Percentiles rank a stretch among this genome's conserved stretches.
phyloP scores from a whole-genome alignment of 2,888 invertebrate genomes.

The Chymomyza amoena region DNA sequence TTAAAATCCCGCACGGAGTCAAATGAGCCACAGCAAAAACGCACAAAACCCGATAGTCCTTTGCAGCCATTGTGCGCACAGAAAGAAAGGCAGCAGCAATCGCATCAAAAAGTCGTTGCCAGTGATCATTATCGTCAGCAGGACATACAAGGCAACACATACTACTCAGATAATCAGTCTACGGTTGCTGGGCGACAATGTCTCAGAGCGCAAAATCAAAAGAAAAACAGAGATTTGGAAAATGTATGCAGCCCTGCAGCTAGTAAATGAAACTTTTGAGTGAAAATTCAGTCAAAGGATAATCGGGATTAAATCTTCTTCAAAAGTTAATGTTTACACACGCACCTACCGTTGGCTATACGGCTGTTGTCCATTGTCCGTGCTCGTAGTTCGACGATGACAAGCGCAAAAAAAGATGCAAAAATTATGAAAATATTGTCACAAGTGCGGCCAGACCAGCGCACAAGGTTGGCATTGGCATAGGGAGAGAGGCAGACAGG shows the following conservation, averaged over 20 bases:
- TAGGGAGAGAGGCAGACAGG: conserved; percentile 23
- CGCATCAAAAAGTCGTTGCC: conserved; percentile 77
- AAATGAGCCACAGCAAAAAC: conserved; percentile 50
- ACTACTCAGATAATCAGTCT: conserved; percentile 23
- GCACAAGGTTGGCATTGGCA: conserved; percentile 3
- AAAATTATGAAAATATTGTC: conserved; percentile 77
- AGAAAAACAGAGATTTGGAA: conserved; percentile 47
- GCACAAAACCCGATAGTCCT: conserved; percentile 15
- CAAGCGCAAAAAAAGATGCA: conserved; percentile 53
- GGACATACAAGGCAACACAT: conserved; percentile 11
- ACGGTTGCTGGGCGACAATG: conserved; percentile 24
- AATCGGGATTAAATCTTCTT: conserved; percentile 78
- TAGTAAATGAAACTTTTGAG: conserved; percentile 51
- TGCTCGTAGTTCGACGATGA: conserved; percentile 21
- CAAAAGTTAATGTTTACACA: conserved; percentile 78
- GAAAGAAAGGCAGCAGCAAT: conserved; percentile 56
- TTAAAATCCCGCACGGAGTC: conserved; percentile 76
- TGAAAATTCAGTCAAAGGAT: conserved; percentile 77
- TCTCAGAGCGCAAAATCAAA: conserved; percentile 46
- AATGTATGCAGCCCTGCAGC: conserved; percentile 22
- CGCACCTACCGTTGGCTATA: conserved; percentile 75
- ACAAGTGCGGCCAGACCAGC: conserved; percentile 64
- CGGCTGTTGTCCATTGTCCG: conserved; percentile 15
- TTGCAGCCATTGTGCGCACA: conserved; percentile 50
- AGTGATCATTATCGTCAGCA: conserved; percentile 58